phyloP scores from a whole-genome alignment of 2,888 invertebrate genomes.

The Thera obeliscata region DNA sequence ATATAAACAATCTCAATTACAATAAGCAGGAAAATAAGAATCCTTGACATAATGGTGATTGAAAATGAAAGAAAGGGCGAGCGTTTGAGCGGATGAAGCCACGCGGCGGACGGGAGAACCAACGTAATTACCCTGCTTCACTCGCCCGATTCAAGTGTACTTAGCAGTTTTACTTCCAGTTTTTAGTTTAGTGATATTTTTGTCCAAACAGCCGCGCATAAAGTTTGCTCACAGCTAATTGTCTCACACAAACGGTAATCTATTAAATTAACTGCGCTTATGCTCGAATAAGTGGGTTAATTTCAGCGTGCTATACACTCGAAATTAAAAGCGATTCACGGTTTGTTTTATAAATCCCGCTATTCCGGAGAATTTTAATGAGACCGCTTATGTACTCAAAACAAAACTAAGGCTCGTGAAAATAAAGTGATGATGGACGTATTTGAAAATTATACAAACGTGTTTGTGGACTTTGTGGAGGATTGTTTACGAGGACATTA shows the following conservation, averaged over 20 bases:
- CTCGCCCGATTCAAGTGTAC: constrained; percentile 49
- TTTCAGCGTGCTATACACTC: constrained; percentile 43
- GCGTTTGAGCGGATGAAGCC: constrained; percentile 45
- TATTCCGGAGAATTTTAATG: constrained; percentile 29
- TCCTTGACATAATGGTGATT: constrained; percentile 49
- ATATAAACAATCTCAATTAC: constrained; percentile 42
- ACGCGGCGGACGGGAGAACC: constrained; percentile 43
- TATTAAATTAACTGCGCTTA: constrained; percentile 59
- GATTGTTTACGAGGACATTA: constrained; percentile 46
- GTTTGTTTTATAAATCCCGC: constrained; percentile 37
- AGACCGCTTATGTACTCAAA: constrained; percentile 5
- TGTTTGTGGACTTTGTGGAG: neutral
- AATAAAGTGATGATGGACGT: neutral
- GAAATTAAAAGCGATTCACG: constrained; percentile 47
- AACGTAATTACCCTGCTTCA: constrained; percentile 53
- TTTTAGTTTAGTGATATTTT: constrained; percentile 49
- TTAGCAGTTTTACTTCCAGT: constrained; percentile 47
- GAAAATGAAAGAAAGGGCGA: constrained; percentile 51
- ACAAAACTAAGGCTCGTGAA: constrained; percentile 10
- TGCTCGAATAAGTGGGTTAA: constrained; percentile 51
- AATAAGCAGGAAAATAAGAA: constrained; percentile 48
- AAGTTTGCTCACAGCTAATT: constrained; percentile 57
- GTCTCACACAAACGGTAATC: constrained; percentile 57
- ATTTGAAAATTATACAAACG: neutral
- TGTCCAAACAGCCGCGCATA: constrained; percentile 51